Evolutionary conservation across 2,113 vertebrate genomes (phyloP).

Genomic region (Apaloderma vittatum): DNA sequence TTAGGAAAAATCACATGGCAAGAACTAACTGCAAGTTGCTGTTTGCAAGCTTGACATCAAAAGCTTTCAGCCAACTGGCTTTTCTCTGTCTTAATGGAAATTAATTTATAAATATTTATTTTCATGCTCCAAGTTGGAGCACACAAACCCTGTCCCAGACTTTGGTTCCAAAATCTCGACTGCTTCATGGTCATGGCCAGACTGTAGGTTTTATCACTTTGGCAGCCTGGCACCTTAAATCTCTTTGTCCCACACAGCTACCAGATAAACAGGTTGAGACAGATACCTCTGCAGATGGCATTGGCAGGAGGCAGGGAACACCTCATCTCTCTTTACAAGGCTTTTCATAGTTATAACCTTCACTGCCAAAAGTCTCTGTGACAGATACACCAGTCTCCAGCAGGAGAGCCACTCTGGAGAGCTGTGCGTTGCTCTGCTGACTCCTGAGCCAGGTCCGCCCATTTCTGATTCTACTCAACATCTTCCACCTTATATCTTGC

Average conservation of each 20-base stretch:
- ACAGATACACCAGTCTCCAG: rapidly evolving
- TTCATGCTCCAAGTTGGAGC: not conserved
- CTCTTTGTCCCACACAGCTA: not conserved
- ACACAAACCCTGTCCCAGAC: not conserved
- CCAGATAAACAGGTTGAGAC: not conserved
- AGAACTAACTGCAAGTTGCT: not conserved
- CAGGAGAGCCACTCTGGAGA: not conserved
- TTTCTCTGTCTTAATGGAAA: not conserved
- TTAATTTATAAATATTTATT: slow-evolving; percentile 42
- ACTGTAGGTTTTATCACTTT: not conserved
- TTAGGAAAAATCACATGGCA: not conserved
- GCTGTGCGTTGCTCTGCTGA: rapidly evolving
- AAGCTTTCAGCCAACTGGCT: not conserved
- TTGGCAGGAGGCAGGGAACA: not conserved
- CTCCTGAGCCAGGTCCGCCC: not conserved
- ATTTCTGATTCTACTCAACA: not conserved
- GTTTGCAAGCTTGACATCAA: not conserved
- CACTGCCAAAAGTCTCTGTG: not conserved
- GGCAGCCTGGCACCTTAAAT: not conserved
- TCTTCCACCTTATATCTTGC: not conserved
- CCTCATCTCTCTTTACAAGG: not conserved
- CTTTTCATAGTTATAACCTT: not conserved
- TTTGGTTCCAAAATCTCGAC: not conserved
- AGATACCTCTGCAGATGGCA: not conserved
- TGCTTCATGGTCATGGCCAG: not conserved